Evolutionary conservation across 1,140 invertebrate genomes (phyloP).

Genomic region (Drosophila suzukii): DNA sequence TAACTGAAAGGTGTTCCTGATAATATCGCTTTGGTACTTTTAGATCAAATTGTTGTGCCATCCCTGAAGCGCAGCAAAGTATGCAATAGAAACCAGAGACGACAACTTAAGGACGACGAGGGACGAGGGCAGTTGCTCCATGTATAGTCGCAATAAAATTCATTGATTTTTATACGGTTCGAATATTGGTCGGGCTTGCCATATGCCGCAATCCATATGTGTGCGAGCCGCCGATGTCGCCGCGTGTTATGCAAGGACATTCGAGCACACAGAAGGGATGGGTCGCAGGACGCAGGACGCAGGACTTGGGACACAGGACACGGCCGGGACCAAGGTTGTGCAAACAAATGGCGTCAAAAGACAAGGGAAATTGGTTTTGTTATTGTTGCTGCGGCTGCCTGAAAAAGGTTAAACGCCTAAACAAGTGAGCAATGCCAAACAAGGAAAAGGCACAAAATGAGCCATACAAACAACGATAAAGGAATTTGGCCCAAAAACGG

Average conservation of each 20-base stretch:
- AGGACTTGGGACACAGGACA: slow-evolving; percentile 9
- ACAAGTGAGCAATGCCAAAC: slow-evolving; percentile 77
- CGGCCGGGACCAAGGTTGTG: slow-evolving; percentile 57
- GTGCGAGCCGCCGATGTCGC: slow-evolving; percentile 47
- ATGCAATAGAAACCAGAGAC: slow-evolving; percentile 33
- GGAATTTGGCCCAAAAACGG: slow-evolving; percentile 26
- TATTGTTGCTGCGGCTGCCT: slow-evolving; percentile 41
- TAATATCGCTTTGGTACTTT: background rate
- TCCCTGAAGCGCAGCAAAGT: slow-evolving; percentile 45
- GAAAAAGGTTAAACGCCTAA: slow-evolving; percentile 77
- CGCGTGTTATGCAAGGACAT: slow-evolving; percentile 39
- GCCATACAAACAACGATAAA: slow-evolving; percentile 62
- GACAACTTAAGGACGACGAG: slow-evolving; percentile 13
- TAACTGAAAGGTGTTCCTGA: background rate
- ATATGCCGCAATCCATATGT: slow-evolving; percentile 29
- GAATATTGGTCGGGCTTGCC: slow-evolving; percentile 53
- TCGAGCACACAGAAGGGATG: background rate
- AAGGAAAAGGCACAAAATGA: slow-evolving; percentile 68
- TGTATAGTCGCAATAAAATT: slow-evolving; percentile 69
- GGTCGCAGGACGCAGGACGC: no score
- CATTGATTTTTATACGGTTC: slow-evolving; percentile 70
- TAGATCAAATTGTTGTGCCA: background rate
- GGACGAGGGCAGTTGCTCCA: slow-evolving; percentile 11
- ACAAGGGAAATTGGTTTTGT: slow-evolving; percentile 66
- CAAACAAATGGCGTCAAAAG: slow-evolving; percentile 78